Conservation (phyloP, 2,888 invertebrate species). For the Mystacides longicornis region DNA sequence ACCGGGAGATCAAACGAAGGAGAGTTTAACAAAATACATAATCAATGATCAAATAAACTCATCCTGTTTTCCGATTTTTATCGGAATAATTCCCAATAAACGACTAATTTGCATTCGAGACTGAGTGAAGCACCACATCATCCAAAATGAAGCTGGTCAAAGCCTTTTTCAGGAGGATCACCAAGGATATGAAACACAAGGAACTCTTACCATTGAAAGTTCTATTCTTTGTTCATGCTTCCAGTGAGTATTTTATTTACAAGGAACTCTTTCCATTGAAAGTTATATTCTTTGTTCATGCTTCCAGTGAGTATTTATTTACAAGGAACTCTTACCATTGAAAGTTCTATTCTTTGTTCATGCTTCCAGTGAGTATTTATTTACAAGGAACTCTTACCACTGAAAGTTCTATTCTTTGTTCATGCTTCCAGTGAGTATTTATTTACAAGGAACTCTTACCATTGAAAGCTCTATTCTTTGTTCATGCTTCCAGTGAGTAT, state of each 20-base stretch:
- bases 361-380: slow-evolving; percentile 68
- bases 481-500: too few relatives aligned
- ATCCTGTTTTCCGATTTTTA: neutral
- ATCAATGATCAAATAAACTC: too few relatives aligned
- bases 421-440: too few relatives aligned
- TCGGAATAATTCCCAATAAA: neutral
- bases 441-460: too few relatives aligned
- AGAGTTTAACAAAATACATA: too few relatives aligned
- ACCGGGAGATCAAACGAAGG: too few relatives aligned
- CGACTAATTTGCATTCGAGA: neutral
- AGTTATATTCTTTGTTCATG: neutral
- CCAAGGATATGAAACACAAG: slow-evolving; percentile 63
- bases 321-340: slow-evolving; percentile 63
- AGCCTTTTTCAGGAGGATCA: slow-evolving; percentile 58
- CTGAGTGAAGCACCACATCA: slow-evolving; percentile 9
- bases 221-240: slow-evolving; percentile 70
- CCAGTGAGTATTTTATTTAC: slow-evolving; percentile 55
- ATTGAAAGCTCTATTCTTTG: too few relatives aligned
- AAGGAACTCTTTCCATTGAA: too few relatives aligned
- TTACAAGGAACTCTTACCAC: too few relatives aligned
- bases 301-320: too few relatives aligned
- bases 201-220: slow-evolving; percentile 66
- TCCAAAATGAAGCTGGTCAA: slow-evolving; percentile 52
- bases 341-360: slow-evolving; percentile 73
- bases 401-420: too few relatives aligned